Conservation (phyloP, 2,113 vertebrate genomes). For the Platichthys stellatus region DNA sequence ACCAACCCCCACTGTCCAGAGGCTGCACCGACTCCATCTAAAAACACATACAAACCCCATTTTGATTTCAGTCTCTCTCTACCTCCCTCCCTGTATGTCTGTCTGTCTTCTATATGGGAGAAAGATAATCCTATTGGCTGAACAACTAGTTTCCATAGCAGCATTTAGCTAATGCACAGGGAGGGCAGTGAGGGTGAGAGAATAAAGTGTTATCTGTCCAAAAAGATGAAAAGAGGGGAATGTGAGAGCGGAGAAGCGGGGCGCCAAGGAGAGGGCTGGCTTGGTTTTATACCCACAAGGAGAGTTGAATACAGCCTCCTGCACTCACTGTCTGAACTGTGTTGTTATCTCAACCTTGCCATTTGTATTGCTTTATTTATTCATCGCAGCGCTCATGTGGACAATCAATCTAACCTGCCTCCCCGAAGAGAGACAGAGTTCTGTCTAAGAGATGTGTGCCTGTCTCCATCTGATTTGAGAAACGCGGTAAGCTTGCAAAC, state of each 20-base stretch:
- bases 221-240: constrained; percentile 67
- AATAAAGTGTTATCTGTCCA: constrained; percentile 58
- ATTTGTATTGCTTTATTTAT: constrained; percentile 75
- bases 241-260: constrained; percentile 21
- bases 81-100: constrained; percentile 46
- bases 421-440: constrained; percentile 49
- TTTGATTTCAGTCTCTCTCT: constrained; percentile 70
- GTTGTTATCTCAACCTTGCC: constrained; percentile 64
- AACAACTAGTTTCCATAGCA: constrained; percentile 74
- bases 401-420: constrained; percentile 71
- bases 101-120: constrained; percentile 44
- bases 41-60: constrained; percentile 79
- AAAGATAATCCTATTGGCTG: constrained; percentile 67
- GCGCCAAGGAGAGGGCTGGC: constrained; percentile 29
- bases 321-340: constrained; percentile 36
- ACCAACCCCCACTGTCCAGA: constrained; percentile 69
- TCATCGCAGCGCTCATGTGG: constrained; percentile 54
- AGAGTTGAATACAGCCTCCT: constrained; percentile 35
- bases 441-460: constrained; percentile 43
- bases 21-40: constrained; percentile 78
- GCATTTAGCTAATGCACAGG: constrained; percentile 75
- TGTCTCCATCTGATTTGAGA: constrained; percentile 62
- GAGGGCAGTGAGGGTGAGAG: constrained; percentile 57
- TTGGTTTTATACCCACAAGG: constrained; percentile 46
- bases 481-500: constrained; percentile 52